Evolutionary conservation across 2,113 vertebrate genomes (phyloP).

Genomic region (Leptodactylus fuscus): DNA sequence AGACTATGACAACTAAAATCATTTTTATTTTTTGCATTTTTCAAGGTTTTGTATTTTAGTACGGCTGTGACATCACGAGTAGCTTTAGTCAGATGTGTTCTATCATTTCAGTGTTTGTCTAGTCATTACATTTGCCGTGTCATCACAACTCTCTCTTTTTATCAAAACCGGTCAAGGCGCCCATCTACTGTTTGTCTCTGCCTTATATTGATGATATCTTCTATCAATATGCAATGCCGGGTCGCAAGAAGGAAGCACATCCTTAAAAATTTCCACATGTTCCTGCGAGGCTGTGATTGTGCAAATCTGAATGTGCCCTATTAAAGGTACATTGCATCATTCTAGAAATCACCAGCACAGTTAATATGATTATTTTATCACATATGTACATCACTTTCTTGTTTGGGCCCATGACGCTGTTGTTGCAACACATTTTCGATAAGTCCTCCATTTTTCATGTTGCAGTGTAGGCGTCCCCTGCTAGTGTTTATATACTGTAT

Average conservation of each 20-base stretch:
- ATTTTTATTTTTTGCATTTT: too few relatives aligned
- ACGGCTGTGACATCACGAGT: too few relatives aligned
- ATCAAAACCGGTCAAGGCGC: too few relatives aligned
- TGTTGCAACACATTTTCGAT: not conserved
- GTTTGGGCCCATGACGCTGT: not conserved
- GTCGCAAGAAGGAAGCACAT: not conserved
- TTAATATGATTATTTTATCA: not conserved
- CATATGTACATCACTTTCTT: not conserved
- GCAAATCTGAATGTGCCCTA: not conserved
- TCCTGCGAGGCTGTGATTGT: not conserved
- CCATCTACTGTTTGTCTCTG: too few relatives aligned
- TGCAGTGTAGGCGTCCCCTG: not conserved
- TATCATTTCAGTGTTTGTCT: too few relatives aligned
- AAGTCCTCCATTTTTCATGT: not conserved
- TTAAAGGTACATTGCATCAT: not conserved
- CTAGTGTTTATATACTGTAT: not conserved
- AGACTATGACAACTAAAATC: too few relatives aligned
- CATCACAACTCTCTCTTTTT: too few relatives aligned
- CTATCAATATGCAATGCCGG: too few relatives aligned
- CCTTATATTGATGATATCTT: not conserved
- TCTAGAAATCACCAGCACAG: not conserved
- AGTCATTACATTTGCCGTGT: too few relatives aligned
- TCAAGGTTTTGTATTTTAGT: too few relatives aligned
- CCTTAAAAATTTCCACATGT: not conserved
- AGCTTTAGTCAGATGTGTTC: too few relatives aligned